phyloP scores from a whole-genome alignment of 2,797 vertebrate species.

The Sebastes reedi region DNA sequence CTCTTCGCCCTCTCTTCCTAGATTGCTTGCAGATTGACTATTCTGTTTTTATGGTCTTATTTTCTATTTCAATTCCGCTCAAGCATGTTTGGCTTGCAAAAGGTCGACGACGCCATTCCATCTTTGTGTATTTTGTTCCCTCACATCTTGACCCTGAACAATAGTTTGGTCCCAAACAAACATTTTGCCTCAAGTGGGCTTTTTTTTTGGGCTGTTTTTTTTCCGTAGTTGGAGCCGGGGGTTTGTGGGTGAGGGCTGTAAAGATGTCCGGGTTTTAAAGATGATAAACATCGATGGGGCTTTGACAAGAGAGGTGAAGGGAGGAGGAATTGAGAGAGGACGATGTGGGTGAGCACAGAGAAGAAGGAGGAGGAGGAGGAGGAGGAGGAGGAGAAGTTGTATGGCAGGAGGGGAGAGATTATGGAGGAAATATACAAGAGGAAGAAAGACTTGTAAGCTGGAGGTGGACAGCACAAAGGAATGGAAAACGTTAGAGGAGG shows the following conservation, averaged over 20 bases:
- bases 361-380: background rate
- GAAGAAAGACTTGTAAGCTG: background rate
- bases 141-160: slow-evolving; percentile 8
- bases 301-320: slow-evolving; percentile 12
- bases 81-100: background rate
- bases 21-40: slow-evolving; percentile 31
- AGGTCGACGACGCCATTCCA: background rate
- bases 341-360: background rate
- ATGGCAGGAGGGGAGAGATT: background rate
- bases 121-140: background rate
- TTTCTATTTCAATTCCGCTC: slow-evolving; percentile 28
- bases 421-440: background rate
- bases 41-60: slow-evolving; percentile 17
- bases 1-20: background rate
- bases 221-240: background rate
- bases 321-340: background rate
- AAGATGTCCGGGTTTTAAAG: slow-evolving; percentile 10
- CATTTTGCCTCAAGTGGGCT: background rate
- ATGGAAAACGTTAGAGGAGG: background rate
- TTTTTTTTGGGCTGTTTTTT: background rate
- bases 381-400: too few relatives aligned
- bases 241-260: slow-evolving; percentile 15
- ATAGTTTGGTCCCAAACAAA: background rate
- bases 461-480: background rate
- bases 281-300: slow-evolving; percentile 20